A percentile compares a stretch with the other conserved stretches of the same genome.
Conservation (phyloP, 2,888 invertebrate genomes). For the Thalpophila matura region DNA sequence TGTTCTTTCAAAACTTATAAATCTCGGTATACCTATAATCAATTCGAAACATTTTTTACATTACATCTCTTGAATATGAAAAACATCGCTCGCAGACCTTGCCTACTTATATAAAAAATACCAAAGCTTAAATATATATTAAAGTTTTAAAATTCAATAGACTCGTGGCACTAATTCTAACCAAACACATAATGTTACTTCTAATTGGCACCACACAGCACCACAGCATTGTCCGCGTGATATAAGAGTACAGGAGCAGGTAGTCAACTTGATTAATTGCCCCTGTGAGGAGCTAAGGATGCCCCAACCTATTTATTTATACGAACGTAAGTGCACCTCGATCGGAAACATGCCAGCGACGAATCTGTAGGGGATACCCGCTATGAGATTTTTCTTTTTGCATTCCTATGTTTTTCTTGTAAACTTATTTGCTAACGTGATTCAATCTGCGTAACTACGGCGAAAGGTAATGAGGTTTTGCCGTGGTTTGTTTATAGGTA, state of each 20-base stretch:
- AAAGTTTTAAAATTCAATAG: slow-evolving; percentile 7
- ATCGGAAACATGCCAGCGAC: slow-evolving; percentile 70
- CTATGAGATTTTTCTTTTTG: slow-evolving; percentile 64
- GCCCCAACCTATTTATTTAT: slow-evolving; percentile 80
- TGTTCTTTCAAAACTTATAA: too few relatives aligned
- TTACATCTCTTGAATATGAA: too few relatives aligned
- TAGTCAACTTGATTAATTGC: slow-evolving; percentile 84
- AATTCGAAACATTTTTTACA: too few relatives aligned
- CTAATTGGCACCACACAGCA: slow-evolving; percentile 62
- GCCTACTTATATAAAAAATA: too few relatives aligned
- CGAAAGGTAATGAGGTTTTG: slow-evolving; percentile 59
- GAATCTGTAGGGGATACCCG: slow-evolving; percentile 69
- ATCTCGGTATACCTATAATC: too few relatives aligned
- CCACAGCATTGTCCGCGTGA: slow-evolving; percentile 67
- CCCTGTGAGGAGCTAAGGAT: slow-evolving; percentile 73
- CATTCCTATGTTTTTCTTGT: slow-evolving; percentile 61
- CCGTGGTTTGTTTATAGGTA: slow-evolving; percentile 52
- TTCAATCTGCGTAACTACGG: slow-evolving; percentile 61
- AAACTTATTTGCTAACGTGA: slow-evolving; percentile 58
- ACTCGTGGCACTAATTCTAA: neutral
- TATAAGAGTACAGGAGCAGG: slow-evolving; percentile 82
- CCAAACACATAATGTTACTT: slow-evolving; percentile 36
- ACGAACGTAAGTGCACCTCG: slow-evolving; percentile 70
- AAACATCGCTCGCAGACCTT: too few relatives aligned
- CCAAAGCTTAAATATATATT: too few relatives aligned